Base-by-base conservation (phyloP, 2,113 vertebrate species). In the Bucco capensis region DNA sequence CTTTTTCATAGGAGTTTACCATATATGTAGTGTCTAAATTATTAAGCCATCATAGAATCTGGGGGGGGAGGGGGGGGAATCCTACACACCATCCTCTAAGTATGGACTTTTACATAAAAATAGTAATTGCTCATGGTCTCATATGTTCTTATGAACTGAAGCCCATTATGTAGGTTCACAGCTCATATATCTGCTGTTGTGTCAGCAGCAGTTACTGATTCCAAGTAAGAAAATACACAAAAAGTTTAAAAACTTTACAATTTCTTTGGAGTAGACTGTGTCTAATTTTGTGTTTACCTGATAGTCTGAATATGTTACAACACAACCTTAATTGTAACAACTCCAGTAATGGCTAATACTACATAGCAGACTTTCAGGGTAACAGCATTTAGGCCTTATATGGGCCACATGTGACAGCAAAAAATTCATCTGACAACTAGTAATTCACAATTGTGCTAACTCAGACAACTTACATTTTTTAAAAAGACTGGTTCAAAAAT, bases 371-470 rank as follows among this genome's bases (percentile, higher is more conserved):
- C 44, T 70, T 86, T 10, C 6, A 33, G 0, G 4, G 5, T 27
- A 86, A 88, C n/a, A 60, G 23, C 19, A 51, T 44, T 88, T 69
- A 88, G 61, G 61, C 33, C 18, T 3, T 46, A 44, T 8, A n/a
- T 4, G 6, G 65, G 53, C 19, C 44, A 47, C 0, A 0, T 19
- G 31, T 8, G 31, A 25, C 25, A 67, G 28, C 23, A 21, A 51
- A 67, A 40, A 54, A 21, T 5, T 61, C 49, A 10, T 14, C 2
- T 70, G 30, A 73, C 30, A 83, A 67, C 27, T 14, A 19, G 6
- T 22, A 77, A 75, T 38, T 57, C 44, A 65, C 14, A 82, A 19
- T 1, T 60, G n/a, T 24, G 19, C 60, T 57, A 92, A 77, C 18
- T 70, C 69, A 35, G 4, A 37, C 8, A 81, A 31, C 30, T 24